Base-by-base conservation (phyloP, 1,140 invertebrate genomes). In the Saccostrea glomerata region DNA sequence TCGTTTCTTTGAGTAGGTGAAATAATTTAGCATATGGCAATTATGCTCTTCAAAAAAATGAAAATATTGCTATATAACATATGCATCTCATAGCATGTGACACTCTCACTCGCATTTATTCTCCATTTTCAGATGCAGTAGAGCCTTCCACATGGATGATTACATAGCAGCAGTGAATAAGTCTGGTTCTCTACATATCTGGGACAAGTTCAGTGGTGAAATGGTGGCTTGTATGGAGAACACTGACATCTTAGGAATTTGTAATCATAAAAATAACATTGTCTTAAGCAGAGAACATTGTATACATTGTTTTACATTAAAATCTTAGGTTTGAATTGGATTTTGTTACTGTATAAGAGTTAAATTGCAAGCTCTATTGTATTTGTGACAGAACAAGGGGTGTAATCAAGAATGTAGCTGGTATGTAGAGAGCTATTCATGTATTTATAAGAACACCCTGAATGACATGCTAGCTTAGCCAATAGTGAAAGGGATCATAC, bases 291-390 rank as follows among this genome's bases (percentile, higher is more conserved):
- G 54, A n/a, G 12, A 15, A 25, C 40, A 84, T 54, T 84, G 82
- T 84, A 56, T 84, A 84, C 82, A 84, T 56, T 56, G 40, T 84
- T 84, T 84, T 84, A 54, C 40, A 54, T n/a, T 54, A 54, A n/a
- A 84, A 20, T 84, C 17, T 5, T 82, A 66, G 23, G 20, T 66
- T 66, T 66, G 17, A 7, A 47, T 47, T 47, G 9, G 47, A 7
- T 47, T 47, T 47, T 7, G 47, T 47, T 47, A 47, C 47, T 47
- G 5, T 47, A 0, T 47, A 47, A 47, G 9, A 47, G 47, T 36
- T 36, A 36, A 36, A 36, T 36, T 47, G 47, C 47, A 47, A 47
- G 47, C 47, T 9, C 47, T 47, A 6, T 47, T 36, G 30, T 36
- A 36, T 36, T 36, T 36, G 30, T 36, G 30, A 36, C 30, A 36